Base-by-base conservation (phyloP, 2,113 vertebrate species). In the Cephalopholis sonnerati region DNA sequence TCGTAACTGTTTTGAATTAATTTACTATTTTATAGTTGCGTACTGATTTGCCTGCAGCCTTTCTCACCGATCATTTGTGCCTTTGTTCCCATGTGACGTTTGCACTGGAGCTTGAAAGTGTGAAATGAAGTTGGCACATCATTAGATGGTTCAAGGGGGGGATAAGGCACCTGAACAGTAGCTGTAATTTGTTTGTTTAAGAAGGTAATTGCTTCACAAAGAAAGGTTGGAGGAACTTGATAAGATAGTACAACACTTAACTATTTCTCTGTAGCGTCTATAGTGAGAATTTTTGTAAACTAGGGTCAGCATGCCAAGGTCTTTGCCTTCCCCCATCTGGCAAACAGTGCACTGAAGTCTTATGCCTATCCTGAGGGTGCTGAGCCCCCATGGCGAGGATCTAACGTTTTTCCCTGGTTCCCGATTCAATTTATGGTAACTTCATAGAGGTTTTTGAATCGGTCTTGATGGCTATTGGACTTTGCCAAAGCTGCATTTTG, bases 81-180 rank as follows among this genome's bases (percentile, higher is more conserved):
- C 62, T 81, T 87, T 75, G 9, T 81, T 86, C 22, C 55, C 63
- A 22, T 88, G 64, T 72, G 65, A 81, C 46, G n/a, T 76, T 84
- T 83, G 59, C 74, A 51, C 39, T 53, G 41, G 7, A 69, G 81
- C 79, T 81, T 68, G 44, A 74, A 83, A 81, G 51, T 87, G 85
- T 81, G 85, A 87, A 89, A 81, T 72, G 50, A 83, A 62, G 55
- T 79, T 81, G 76, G 59, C 57, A 81, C 59, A 70, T 78, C 48
- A 88, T 83, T 74, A 71, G 64, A 84, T 65, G 25, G 74, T 85
- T 83, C 51, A 67, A 55, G 58, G 29, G n/a, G n/a, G 59, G 67
- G 53, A 78, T 76, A 68, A 72, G 64, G 64, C 64, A 20, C 59
- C 72, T 79, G 76, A 79, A 39, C 65, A 55, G 46, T 73, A 54